Evolutionary conservation across 2,888 invertebrate genomes (phyloP).

Genomic region (Pogonocherus hispidulus): DNA sequence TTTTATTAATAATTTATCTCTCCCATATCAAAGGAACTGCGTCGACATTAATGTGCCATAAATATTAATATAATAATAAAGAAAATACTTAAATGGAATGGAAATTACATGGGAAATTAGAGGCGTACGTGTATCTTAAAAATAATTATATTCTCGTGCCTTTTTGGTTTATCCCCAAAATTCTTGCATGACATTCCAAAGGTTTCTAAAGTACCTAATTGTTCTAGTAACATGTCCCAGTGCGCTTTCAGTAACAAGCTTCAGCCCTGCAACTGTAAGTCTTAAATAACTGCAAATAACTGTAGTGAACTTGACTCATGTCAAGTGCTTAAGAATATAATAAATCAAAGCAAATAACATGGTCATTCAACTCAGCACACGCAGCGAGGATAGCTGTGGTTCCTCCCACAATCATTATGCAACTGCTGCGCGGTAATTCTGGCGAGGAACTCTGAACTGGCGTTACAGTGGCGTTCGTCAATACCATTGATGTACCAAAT

Average conservation of each 20-base stretch:
- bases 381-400: constrained; percentile 38
- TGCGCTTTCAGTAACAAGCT: background rate
- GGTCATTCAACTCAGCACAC: constrained; percentile 50
- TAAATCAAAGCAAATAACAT: constrained; percentile 49
- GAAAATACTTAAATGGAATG: too few relatives aligned
- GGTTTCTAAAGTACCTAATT: too few relatives aligned
- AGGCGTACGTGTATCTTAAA: too few relatives aligned
- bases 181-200: too few relatives aligned
- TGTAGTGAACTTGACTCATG: constrained; percentile 36
- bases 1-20: too few relatives aligned
- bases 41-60: too few relatives aligned
- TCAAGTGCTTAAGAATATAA: constrained; percentile 34
- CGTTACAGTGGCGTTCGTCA: background rate
- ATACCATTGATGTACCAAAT: too few relatives aligned
- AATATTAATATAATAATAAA: too few relatives aligned
- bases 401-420: constrained; percentile 47
- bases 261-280: constrained; percentile 26
- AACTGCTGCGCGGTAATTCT: constrained; percentile 36
- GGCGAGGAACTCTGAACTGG: constrained; percentile 23
- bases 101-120: too few relatives aligned
- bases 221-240: background rate
- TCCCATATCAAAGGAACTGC: too few relatives aligned
- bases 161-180: too few relatives aligned
- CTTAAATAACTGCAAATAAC: constrained; percentile 36
- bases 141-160: too few relatives aligned